These are phyloP conservation scores for Bubo scandiacus DNA, from an alignment of 2,113 vertebrate species.

Conservation along the genomic window DNA sequence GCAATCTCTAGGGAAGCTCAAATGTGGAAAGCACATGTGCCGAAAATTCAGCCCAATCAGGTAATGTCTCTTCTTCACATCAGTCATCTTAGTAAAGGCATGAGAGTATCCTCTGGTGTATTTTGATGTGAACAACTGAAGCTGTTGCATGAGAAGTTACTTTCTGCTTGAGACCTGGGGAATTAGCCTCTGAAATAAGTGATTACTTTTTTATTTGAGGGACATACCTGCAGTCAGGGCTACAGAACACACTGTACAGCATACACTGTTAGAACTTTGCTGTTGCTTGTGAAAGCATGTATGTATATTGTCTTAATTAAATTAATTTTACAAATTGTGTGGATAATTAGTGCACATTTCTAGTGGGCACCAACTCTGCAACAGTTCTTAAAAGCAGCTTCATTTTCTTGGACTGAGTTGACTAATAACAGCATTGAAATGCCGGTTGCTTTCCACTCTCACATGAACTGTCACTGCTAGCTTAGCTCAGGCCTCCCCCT, in stretches of 20 bases:
- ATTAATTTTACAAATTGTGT: background rate
- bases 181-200: background rate
- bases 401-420: background rate
- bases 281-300: background rate
- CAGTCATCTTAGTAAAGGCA: background rate
- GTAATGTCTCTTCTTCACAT: slow-evolving; percentile 66
- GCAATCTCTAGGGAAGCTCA: slow-evolving; percentile 94
- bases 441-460: background rate
- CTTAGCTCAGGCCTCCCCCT: background rate
- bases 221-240: background rate
- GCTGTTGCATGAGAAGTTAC: background rate
- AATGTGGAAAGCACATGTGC: slow-evolving; percentile 93
- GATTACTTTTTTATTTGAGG: background rate
- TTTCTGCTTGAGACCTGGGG: background rate
- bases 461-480: accelerated
- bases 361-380: background rate
- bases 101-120: background rate
- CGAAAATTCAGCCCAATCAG: slow-evolving; percentile 90
- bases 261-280: background rate
- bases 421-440: background rate
- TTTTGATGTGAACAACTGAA: background rate
- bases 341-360: background rate
- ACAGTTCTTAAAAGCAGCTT: background rate
- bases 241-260: background rate
- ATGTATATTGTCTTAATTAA: background rate